Percentiles rank a stretch among this genome's conserved stretches.
Conservation (phyloP, 2,888 invertebrate genomes). For the Phymatocera aterrima region DNA sequence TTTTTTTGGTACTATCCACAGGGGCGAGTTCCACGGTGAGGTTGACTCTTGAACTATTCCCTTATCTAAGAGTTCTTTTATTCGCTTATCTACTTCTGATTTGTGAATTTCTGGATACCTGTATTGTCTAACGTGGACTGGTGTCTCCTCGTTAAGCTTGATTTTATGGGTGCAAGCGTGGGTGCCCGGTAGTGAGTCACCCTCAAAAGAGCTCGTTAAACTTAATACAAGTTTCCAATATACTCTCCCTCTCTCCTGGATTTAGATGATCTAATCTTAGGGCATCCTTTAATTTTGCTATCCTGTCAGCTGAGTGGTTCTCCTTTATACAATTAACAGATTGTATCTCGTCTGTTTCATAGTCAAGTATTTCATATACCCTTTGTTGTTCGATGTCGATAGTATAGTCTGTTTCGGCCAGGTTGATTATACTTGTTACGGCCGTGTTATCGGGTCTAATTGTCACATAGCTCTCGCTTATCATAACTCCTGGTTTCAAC, state of each 20-base stretch:
- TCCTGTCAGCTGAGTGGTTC: no score
- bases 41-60: conserved; percentile 2
- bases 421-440: no score
- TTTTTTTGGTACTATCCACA: conserved; percentile 46
- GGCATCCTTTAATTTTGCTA: no score
- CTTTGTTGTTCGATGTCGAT: no score
- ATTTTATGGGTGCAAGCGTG: not conserved
- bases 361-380: no score
- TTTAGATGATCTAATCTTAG: not conserved
- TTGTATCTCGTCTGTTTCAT: no score
- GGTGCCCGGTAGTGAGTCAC: not conserved
- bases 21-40: conserved; percentile 33
- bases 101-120: conserved; percentile 6
- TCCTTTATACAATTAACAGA: no score
- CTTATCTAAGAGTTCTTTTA: not conserved
- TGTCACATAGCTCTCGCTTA: no score
- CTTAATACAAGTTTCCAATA: not conserved
- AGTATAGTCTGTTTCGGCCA: no score
- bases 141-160: not conserved
- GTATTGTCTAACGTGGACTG: not conserved
- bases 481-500: no score
- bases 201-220: not conserved
- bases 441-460: no score
- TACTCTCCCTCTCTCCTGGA: not conserved
- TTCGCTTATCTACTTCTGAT: conserved; percentile 6